Evolutionary conservation across 2,113 vertebrate species (phyloP).

Genomic region (Nannobrachium achirus): DNA sequence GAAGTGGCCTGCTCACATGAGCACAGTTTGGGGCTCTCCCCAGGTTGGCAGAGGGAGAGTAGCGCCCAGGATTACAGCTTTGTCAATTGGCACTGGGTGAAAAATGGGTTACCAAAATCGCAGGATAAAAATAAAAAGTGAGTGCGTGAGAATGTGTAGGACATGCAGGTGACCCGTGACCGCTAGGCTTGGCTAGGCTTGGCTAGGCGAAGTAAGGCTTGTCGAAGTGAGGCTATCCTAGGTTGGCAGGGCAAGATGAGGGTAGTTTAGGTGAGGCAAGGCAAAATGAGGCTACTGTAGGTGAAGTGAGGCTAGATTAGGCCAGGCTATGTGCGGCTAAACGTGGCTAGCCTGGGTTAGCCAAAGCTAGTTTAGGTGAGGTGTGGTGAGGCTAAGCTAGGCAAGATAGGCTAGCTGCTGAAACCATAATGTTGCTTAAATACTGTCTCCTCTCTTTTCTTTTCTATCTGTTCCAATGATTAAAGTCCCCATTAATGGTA

Average conservation of each 20-base stretch:
- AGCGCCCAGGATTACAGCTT: too few relatives aligned
- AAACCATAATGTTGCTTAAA: conserved; percentile 89
- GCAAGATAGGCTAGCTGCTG: conserved; percentile 66
- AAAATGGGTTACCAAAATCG: too few relatives aligned
- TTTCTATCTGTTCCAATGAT: conserved; percentile 89
- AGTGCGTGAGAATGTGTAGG: too few relatives aligned
- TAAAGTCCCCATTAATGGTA: conserved; percentile 99
- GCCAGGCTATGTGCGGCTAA: not conserved
- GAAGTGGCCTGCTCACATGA: too few relatives aligned
- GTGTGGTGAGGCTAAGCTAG: conserved; percentile 1
- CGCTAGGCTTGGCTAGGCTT: not conserved
- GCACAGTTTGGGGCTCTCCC: too few relatives aligned
- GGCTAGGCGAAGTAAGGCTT: conserved; percentile 2
- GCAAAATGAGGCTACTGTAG: not conserved
- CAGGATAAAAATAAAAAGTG: too few relatives aligned
- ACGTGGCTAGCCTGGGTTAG: not conserved
- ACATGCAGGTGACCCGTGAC: not conserved
- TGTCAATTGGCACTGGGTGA: too few relatives aligned
- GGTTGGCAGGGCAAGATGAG: conserved; percentile 1
- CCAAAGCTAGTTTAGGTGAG: not conserved
- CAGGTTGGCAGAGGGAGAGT: too few relatives aligned
- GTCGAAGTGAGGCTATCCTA: conserved; percentile 12
- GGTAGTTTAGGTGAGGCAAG: conserved; percentile 3
- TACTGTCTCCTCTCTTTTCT: conserved; percentile 98
- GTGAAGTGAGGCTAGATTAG: conserved; percentile 28